phyloP scores from a whole-genome alignment of 2,113 vertebrate genomes.

The Pituophis catenifer region DNA sequence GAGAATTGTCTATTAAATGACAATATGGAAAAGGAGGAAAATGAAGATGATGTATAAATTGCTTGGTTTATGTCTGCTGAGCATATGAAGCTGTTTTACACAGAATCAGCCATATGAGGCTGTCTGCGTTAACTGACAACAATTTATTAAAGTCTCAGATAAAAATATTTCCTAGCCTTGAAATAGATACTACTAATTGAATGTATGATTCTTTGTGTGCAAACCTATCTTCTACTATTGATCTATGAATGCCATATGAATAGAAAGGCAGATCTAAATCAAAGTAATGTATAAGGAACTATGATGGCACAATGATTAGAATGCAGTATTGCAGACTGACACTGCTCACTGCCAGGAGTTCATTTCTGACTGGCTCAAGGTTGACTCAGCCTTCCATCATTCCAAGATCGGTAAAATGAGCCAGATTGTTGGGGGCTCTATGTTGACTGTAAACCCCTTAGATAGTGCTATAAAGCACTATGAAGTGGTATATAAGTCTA shows the following conservation, averaged over 20 bases:
- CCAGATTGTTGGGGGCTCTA: background rate
- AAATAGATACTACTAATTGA: background rate
- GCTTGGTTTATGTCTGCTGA: background rate
- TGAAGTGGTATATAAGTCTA: background rate
- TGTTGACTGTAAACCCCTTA: background rate
- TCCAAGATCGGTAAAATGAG: background rate
- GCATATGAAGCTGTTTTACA: background rate
- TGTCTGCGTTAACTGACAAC: background rate
- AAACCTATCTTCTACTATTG: background rate
- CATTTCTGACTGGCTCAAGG: background rate
- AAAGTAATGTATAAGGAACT: background rate
- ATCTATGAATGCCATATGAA: background rate
- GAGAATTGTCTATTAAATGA: background rate
- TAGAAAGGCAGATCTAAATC: background rate
- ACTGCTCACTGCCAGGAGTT: background rate
- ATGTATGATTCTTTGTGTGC: background rate
- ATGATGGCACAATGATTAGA: background rate
- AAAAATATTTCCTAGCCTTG: background rate
- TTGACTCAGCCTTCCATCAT: background rate
- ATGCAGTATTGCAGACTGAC: background rate
- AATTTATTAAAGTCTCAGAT: background rate
- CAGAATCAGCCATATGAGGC: background rate
- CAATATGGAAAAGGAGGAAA: background rate
- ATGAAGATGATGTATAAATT: background rate
- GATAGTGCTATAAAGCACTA: background rate